A percentile compares a stretch with the other conserved stretches of the same genome.
Conservation (phyloP, 2,113 vertebrate species). For the Syrrhaptes paradoxus region DNA sequence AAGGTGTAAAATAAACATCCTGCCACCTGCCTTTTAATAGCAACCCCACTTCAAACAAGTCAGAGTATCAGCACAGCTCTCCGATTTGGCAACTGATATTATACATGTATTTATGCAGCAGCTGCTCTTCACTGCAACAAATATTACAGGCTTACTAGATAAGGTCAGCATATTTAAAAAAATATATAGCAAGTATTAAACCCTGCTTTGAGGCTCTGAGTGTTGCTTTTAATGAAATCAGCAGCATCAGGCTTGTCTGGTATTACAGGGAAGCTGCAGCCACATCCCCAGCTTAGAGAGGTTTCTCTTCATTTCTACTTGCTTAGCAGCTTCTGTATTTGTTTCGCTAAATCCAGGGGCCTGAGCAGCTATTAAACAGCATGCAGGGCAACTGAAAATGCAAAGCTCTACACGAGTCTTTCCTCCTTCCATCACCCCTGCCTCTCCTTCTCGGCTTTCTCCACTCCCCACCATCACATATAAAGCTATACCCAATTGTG, state of each 20-base stretch:
- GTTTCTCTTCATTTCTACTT: slow-evolving; percentile 43
- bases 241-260: slow-evolving; percentile 42
- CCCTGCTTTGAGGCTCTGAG: slow-evolving; percentile 42
- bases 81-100: slow-evolving; percentile 60
- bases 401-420: background rate
- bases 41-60: slow-evolving; percentile 53
- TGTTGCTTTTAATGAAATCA: slow-evolving; percentile 64
- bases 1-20: slow-evolving; percentile 74
- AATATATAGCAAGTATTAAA: slow-evolving; percentile 64
- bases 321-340: slow-evolving; percentile 46
- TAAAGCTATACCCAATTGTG: background rate
- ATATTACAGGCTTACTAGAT: slow-evolving; percentile 68
- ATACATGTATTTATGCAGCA: slow-evolving; percentile 67
- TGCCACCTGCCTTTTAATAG: slow-evolving; percentile 68
- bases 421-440: background rate
- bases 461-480: background rate
- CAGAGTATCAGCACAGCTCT: slow-evolving; percentile 46
- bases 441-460: background rate
- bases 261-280: slow-evolving; percentile 43
- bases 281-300: slow-evolving; percentile 36
- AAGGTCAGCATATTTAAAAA: slow-evolving; percentile 58
- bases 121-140: slow-evolving; percentile 66
- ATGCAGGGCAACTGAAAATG: background rate
- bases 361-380: slow-evolving; percentile 3
- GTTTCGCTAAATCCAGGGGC: slow-evolving; percentile 13